These are phyloP conservation scores for Rhinopomastus cyanomelas DNA, from an alignment of 2,113 vertebrate species.

Conservation along the genomic window DNA sequence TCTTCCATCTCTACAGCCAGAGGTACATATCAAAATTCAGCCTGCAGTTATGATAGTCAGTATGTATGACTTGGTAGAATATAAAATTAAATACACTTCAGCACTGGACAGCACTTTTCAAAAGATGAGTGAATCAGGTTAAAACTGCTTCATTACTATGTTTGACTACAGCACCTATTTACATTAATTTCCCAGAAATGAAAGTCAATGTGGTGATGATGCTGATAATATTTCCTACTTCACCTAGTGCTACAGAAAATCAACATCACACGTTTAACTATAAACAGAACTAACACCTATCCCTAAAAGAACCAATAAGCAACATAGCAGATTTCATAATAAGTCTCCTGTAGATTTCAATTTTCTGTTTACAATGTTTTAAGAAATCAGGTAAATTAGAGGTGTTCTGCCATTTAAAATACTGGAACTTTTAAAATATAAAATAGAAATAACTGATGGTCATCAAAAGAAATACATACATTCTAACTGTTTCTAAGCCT, in stretches of 20 bases:
- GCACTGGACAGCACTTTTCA: conserved; percentile 66
- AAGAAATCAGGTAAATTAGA: neutral
- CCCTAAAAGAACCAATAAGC: conserved; percentile 8
- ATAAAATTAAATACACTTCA: conserved; percentile 64
- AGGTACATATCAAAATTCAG: neutral
- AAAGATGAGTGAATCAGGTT: neutral
- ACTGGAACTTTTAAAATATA: neutral
- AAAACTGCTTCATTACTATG: conserved; percentile 24
- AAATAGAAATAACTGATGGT: neutral
- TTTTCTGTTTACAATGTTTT: neutral
- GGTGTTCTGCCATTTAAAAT: neutral
- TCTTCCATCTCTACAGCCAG: neutral
- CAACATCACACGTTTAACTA: conserved; percentile 33
- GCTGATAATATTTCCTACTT: conserved; percentile 31
- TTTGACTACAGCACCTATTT: conserved; percentile 56
- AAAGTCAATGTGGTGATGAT: conserved; percentile 35
- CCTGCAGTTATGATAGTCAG: neutral
- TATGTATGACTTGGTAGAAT: neutral
- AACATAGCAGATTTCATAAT: conserved; percentile 1
- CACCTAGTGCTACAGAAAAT: conserved; percentile 40
- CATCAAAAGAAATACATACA: conserved; percentile 33
- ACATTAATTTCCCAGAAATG: conserved; percentile 65
- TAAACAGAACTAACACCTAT: conserved; percentile 42
- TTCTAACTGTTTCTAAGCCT: conserved; percentile 22
- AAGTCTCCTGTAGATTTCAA: conserved; percentile 17